These are phyloP conservation scores for Drosophila murphyi DNA, from an alignment of 1,140 invertebrate species.

Conservation along the genomic window DNA sequence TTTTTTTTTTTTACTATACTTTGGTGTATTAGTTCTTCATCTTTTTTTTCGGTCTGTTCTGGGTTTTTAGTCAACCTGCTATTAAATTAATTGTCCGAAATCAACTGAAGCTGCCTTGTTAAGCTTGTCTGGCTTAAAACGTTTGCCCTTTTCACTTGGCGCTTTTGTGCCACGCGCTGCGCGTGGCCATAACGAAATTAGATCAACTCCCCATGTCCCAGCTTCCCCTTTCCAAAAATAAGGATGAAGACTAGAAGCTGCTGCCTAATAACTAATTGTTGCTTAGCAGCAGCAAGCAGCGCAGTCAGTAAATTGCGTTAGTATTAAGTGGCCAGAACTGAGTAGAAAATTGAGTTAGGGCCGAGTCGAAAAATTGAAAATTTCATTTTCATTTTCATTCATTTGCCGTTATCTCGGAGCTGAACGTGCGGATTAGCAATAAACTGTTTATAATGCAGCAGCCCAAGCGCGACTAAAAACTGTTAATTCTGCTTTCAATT, in stretches of 20 bases:
- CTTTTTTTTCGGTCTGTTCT: conserved; percentile 16
- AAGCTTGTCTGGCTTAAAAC: conserved; percentile 19
- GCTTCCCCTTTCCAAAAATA: background rate
- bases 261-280: conserved; percentile 49
- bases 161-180: conserved; percentile 12
- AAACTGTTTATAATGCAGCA: conserved; percentile 48
- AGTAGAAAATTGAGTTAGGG: conserved; percentile 50
- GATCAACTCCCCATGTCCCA: background rate
- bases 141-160: conserved; percentile 10
- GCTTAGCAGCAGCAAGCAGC: conserved; percentile 21
- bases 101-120: conserved; percentile 32
- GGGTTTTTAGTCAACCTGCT: conserved; percentile 30
- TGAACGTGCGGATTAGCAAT: conserved; percentile 37
- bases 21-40: background rate
- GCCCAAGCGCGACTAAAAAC: background rate
- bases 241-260: background rate
- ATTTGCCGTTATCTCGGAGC: background rate
- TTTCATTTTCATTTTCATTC: conserved; percentile 31
- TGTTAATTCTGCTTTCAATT: background rate
- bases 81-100: conserved; percentile 52
- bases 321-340: conserved; percentile 44
- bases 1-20: conserved; percentile 4
- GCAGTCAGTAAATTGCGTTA: conserved; percentile 49
- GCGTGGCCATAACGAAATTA: conserved; percentile 53
- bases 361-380: conserved; percentile 38